phyloP scores from a whole-genome alignment of 2,113 vertebrate species.

The Campylorhamphus procurvoides region DNA sequence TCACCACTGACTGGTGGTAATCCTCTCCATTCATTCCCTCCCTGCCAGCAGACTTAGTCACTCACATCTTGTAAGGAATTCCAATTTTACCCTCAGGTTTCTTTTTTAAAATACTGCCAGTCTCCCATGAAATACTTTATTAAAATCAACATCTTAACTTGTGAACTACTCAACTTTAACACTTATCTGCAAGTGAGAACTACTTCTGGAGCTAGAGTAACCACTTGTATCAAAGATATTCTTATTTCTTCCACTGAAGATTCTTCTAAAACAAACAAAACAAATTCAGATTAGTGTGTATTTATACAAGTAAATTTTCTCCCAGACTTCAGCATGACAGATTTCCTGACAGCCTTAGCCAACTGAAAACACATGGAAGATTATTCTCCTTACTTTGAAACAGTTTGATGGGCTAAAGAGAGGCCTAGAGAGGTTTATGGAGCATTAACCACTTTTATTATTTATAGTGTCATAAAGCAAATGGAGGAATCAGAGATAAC shows the following conservation, averaged over 20 bases:
- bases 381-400: neutral
- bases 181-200: neutral
- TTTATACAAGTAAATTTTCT: neutral
- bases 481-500: neutral
- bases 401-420: neutral
- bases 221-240: neutral
- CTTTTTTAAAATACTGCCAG: neutral
- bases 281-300: neutral
- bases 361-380: neutral
- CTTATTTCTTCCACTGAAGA: neutral
- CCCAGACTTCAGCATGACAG: neutral
- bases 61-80: accelerated
- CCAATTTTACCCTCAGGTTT: accelerated
- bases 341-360: neutral
- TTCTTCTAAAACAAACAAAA: neutral
- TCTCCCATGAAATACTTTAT: neutral
- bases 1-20: neutral
- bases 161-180: neutral
- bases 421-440: neutral
- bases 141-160: neutral
- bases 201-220: neutral
- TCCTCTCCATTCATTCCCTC: neutral
- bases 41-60: neutral
- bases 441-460: neutral
- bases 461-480: neutral